Evolutionary conservation across 2,888 invertebrate species (phyloP).

Genomic region (Ischnura elegans): DNA sequence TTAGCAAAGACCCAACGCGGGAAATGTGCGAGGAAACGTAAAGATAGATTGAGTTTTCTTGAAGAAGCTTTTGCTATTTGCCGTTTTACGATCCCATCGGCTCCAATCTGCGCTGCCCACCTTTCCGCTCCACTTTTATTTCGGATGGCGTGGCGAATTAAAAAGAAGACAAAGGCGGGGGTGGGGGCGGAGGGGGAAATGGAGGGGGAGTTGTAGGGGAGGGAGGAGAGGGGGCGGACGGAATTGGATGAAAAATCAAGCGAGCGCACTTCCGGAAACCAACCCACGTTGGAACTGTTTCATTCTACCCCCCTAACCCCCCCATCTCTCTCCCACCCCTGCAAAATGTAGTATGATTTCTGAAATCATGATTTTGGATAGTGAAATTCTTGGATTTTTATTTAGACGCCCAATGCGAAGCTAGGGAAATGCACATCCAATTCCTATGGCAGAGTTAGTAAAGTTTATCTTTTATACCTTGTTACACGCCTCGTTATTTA

Average conservation of each 20-base stretch:
- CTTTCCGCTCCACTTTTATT: constrained; percentile 64
- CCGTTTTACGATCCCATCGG: background rate
- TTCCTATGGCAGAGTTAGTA: too few relatives aligned
- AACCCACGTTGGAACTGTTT: constrained; percentile 2
- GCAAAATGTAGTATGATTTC: too few relatives aligned
- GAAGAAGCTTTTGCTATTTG: background rate
- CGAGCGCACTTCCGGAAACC: constrained; percentile 54
- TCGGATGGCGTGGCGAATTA: constrained; percentile 54
- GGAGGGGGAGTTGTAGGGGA: background rate
- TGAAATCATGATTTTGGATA: too few relatives aligned
- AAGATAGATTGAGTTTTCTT: too few relatives aligned
- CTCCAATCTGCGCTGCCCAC: background rate
- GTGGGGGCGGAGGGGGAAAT: background rate
- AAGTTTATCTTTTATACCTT: too few relatives aligned
- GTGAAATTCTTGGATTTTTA: too few relatives aligned
- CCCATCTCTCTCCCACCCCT: too few relatives aligned
- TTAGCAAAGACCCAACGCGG: background rate
- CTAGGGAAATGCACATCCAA: too few relatives aligned
- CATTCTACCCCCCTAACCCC: background rate
- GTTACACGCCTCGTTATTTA: too few relatives aligned
- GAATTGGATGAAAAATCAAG: constrained; percentile 62
- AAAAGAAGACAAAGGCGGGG: background rate
- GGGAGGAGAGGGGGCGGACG: background rate
- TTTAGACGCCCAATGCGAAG: too few relatives aligned
- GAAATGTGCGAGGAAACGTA: background rate